Evolutionary conservation across 2,113 vertebrate species (phyloP).

Genomic region (Nestor notabilis): DNA sequence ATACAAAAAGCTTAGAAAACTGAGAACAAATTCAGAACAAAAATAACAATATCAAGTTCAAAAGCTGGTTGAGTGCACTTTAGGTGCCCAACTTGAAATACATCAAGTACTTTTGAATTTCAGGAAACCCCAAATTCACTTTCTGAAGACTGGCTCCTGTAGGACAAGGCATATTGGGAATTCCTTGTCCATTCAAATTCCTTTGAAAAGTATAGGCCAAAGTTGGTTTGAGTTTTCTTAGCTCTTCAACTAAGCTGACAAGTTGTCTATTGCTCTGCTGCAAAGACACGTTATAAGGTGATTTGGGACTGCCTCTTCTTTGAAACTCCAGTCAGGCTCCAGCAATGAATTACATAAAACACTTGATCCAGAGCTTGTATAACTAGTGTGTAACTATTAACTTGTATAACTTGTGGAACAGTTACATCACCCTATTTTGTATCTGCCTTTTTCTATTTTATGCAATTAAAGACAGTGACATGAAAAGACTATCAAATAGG

Average conservation of each 20-base stretch:
- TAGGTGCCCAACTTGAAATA: background rate
- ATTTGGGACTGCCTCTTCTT: background rate
- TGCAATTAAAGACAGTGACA: background rate
- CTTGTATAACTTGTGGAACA: background rate
- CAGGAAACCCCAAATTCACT: background rate
- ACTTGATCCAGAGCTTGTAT: conserved; percentile 15
- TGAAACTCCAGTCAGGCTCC: background rate
- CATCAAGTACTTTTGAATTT: background rate
- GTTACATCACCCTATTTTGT: conserved; percentile 26
- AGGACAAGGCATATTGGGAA: background rate
- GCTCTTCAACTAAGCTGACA: background rate
- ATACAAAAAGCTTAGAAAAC: background rate
- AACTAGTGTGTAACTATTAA: conserved; percentile 30
- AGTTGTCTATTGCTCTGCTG: background rate
- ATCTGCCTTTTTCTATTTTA: background rate
- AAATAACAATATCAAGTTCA: background rate
- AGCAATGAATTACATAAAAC: background rate
- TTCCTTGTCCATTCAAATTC: background rate
- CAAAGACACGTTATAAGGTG: background rate
- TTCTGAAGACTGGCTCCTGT: background rate
- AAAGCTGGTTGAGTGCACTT: background rate
- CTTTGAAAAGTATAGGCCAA: background rate
- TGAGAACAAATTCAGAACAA: background rate
- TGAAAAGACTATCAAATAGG: conserved; percentile 8
- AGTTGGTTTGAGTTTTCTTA: background rate